phyloP scores from a whole-genome alignment of 2,797 vertebrate species.

The Cuniculus paca region DNA sequence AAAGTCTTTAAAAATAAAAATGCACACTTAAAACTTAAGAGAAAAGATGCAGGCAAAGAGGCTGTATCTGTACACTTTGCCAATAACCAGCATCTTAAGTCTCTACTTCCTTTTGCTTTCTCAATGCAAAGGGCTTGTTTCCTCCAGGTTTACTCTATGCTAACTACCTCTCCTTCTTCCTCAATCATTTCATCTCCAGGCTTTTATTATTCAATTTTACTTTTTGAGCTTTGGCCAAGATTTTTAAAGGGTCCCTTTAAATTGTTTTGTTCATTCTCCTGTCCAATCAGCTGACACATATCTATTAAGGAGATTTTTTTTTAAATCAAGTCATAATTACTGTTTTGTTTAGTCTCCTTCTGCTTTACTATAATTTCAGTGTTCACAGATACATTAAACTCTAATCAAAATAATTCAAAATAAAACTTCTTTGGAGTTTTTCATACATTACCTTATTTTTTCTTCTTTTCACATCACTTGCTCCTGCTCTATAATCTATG shows the following conservation, averaged over 20 bases:
- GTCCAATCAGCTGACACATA: not conserved
- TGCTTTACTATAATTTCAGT: slow-evolving; percentile 53
- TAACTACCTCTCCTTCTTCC: not conserved
- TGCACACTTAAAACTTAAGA: not conserved
- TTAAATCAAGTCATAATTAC: slow-evolving; percentile 28
- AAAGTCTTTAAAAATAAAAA: slow-evolving; percentile 4
- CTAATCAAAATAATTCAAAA: slow-evolving; percentile 73
- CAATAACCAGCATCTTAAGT: not conserved
- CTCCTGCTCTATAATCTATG: slow-evolving; percentile 53
- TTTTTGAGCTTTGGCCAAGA: not conserved
- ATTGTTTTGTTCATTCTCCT: not conserved
- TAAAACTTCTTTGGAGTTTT: slow-evolving; percentile 50
- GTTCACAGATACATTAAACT: slow-evolving; percentile 58
- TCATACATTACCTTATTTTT: slow-evolving; percentile 61
- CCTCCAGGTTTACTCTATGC: not conserved
- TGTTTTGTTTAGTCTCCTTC: slow-evolving; percentile 12
- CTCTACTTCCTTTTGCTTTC: not conserved
- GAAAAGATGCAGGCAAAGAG: not conserved
- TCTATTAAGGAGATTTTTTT: not conserved
- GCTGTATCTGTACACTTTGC: rapidly evolving
- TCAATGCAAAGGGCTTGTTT: not conserved
- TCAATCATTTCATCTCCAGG: not conserved
- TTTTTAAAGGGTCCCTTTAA: not conserved
- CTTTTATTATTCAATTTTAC: not conserved
- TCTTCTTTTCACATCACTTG: slow-evolving; percentile 58